Evolutionary conservation across 2,888 invertebrate genomes (phyloP).

Genomic region (Punctoribates punctum): DNA sequence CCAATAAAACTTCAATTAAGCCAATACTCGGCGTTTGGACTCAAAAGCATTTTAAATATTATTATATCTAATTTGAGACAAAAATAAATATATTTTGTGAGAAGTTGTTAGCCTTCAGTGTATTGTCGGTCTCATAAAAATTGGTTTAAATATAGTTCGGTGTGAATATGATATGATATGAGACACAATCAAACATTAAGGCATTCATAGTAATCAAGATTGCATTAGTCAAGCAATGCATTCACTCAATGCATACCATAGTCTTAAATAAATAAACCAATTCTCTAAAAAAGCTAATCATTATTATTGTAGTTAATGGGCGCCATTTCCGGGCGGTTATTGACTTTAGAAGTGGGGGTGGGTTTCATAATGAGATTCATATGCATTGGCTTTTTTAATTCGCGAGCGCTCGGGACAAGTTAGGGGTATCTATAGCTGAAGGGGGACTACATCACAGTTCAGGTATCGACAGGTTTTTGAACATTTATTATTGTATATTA

Average conservation of each 20-base stretch:
- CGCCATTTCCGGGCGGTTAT: constrained; percentile 34
- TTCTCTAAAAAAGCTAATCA: constrained; percentile 10
- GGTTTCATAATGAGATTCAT: constrained; percentile 25
- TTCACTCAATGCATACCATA: not conserved
- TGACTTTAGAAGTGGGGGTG: constrained; percentile 33
- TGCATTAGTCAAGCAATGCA: constrained; percentile 30
- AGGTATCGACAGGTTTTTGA: constrained; percentile 29
- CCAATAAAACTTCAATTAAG: constrained; percentile 31
- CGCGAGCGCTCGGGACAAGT: not conserved
- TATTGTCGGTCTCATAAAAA: constrained; percentile 8
- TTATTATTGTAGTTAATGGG: constrained; percentile 27
- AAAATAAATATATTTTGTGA: constrained; percentile 17
- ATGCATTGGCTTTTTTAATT: not conserved
- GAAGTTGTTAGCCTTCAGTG: not conserved
- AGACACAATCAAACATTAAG: constrained; percentile 30
- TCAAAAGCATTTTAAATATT: not conserved
- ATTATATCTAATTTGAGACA: not conserved
- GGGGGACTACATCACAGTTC: not conserved
- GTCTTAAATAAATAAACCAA: constrained; percentile 24
- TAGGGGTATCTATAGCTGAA: constrained; percentile 8
- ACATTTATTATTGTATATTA: constrained; percentile 26
- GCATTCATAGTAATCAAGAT: constrained; percentile 14
- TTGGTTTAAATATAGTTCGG: constrained; percentile 18
- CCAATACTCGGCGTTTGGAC: not conserved
- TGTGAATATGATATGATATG: constrained; percentile 28